Conservation (phyloP, 2,888 invertebrate genomes). For the Lasioglossum zephyrum region DNA sequence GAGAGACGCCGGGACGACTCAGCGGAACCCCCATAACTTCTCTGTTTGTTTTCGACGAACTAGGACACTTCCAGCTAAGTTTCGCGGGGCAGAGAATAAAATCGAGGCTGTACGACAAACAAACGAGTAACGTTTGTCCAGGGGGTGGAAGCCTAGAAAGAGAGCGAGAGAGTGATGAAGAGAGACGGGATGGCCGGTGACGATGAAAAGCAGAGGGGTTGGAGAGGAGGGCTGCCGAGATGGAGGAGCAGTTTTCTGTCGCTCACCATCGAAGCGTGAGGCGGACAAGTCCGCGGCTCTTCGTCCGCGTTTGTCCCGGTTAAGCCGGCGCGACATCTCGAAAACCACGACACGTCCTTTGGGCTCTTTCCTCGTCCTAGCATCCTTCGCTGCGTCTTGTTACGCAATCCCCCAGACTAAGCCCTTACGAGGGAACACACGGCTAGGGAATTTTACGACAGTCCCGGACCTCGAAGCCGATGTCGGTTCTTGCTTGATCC, state of each 20-base stretch:
- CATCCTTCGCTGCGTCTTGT: constrained; percentile 60
- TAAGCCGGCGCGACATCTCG: constrained; percentile 83
- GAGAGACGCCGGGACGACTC: not conserved
- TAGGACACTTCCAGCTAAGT: not conserved
- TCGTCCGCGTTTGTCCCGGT: constrained; percentile 78
- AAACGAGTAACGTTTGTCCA: not conserved
- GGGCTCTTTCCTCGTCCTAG: constrained; percentile 57
- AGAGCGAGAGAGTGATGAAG: not conserved
- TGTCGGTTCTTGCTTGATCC: not conserved
- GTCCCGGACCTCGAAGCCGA: not conserved
- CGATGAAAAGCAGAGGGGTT: constrained; percentile 41
- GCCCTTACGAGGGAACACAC: constrained; percentile 1
- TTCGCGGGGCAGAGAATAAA: not conserved
- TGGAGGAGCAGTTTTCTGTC: constrained; percentile 70
- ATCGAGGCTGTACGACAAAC: not conserved
- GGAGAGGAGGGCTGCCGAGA: constrained; percentile 51
- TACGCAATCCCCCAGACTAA: constrained; percentile 52
- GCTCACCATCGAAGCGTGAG: constrained; percentile 82
- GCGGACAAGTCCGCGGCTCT: constrained; percentile 82
- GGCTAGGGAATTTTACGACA: constrained; percentile 45
- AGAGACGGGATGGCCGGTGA: constrained; percentile 35
- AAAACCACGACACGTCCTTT: constrained; percentile 80
- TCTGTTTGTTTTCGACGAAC: not conserved
- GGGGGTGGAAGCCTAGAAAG: not conserved
- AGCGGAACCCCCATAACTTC: not conserved